Conservation (phyloP, 1,140 invertebrate genomes). For the Drosophila nasuta region DNA sequence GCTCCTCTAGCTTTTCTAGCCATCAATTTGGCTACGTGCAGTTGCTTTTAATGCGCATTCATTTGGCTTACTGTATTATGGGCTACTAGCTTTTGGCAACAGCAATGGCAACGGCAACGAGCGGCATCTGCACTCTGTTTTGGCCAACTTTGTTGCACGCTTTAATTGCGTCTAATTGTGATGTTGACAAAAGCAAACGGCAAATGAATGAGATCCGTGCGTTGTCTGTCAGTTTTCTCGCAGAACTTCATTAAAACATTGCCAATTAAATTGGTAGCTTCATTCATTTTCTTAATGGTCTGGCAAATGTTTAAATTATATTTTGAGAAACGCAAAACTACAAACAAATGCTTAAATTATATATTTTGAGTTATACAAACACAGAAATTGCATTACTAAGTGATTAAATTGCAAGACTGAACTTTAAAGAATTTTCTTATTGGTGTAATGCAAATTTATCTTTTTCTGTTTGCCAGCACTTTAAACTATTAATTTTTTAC, state of each 20-base stretch:
- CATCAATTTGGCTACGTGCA: slow-evolving; percentile 49
- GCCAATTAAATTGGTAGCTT: neutral
- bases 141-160: slow-evolving; percentile 51
- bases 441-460: neutral
- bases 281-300: slow-evolving; percentile 10
- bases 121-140: neutral
- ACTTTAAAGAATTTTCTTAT: neutral
- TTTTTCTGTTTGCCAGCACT: neutral
- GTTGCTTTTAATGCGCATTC: slow-evolving; percentile 37
- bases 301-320: neutral
- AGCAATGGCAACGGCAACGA: neutral
- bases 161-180: slow-evolving; percentile 74
- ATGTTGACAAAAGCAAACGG: slow-evolving; percentile 59
- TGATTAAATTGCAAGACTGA: neutral
- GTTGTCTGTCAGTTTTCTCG: neutral
- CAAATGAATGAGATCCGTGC: slow-evolving; percentile 35
- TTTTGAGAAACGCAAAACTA: too few species aligned
- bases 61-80: slow-evolving; percentile 25
- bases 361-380: too few species aligned
- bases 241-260: slow-evolving; percentile 7
- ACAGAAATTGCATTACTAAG: too few species aligned
- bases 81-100: slow-evolving; percentile 27
- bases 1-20: slow-evolving; percentile 4
- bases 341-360: neutral
- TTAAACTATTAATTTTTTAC: neutral